Base-by-base conservation (phyloP, 1,140 invertebrate genomes). In the Heterodera schachtii region DNA sequence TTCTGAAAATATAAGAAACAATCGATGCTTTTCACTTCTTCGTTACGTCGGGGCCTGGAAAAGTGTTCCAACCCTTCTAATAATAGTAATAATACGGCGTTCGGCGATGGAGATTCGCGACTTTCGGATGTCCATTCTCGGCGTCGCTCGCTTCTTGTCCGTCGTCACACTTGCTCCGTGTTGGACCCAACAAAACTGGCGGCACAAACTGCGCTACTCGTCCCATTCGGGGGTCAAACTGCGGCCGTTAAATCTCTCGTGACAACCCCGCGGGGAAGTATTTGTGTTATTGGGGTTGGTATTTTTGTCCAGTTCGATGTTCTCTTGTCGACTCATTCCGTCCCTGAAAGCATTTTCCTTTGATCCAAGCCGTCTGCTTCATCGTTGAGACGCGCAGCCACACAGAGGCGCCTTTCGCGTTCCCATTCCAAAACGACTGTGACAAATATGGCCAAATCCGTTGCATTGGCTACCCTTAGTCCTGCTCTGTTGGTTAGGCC, bases 11-110 rank as follows among this genome's bases (percentile, higher is more conserved):
- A 31, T 31, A 31, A 31, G 31, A 31, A 31, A 31, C 31, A 31
- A 31, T 31, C 21, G 46, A 88, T 88, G 87, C 81, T 88, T 11
- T 88, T 89, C 81, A 84, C 87, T 9, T 90, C 87, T 8, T 79
- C 82, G 16, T 76, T 89, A 5, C 87, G 89, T 31, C 84, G 85
- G 52, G 89, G 86, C 31, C 82, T 89, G n/a, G 87, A 87, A 64
- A 66, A 87, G 8, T 82, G 84, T 78, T 67, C 79, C 21, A 81
- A 79, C 44, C 52, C 52, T 21, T 66, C 81, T 8, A 8, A 11
- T 52, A 11, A 52, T 11, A 52, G 49, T 11, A 43, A 76, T 31
- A 31, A 31, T 31, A 31, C 31, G 31, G 31, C 83, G 11, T 46
- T 16, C 4, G 60, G 64, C 8, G 16, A 21, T 11, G 77, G 73